Evolutionary conservation across 2,113 vertebrate genomes (phyloP).

Genomic region (Sinocyclocheilus grahami): DNA sequence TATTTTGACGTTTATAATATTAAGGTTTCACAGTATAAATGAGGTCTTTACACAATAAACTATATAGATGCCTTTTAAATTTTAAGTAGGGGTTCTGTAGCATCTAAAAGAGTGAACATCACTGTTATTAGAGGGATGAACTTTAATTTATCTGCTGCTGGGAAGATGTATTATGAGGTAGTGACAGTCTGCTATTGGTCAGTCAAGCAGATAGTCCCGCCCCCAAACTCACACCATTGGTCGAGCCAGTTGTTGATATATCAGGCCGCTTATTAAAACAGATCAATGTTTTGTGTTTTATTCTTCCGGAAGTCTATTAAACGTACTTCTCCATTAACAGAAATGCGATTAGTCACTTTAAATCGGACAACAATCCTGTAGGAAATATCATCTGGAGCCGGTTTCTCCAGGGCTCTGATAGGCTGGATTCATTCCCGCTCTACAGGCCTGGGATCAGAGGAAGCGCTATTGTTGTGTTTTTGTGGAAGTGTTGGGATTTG

Average conservation of each 20-base stretch:
- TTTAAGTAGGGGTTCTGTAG: no score
- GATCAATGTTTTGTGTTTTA: not conserved
- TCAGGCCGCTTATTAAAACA: not conserved
- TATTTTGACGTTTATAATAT: not conserved
- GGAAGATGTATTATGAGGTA: no score
- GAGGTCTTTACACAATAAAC: no score
- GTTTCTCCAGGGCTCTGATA: not conserved
- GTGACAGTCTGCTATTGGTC: not conserved
- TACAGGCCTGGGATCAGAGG: constrained; percentile 4
- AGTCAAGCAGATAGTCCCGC: not conserved
- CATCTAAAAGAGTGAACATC: no score
- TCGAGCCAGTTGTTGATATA: not conserved
- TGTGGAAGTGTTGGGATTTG: constrained; percentile 39
- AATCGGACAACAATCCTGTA: not conserved
- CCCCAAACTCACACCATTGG: not conserved
- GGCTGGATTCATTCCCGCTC: not conserved
- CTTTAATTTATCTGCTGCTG: no score
- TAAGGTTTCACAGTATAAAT: no score
- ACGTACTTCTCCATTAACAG: not conserved
- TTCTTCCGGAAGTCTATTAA: not conserved
- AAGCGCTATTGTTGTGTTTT: constrained; percentile 36
- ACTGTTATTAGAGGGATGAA: no score
- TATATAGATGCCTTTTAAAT: no score
- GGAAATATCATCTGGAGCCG: not conserved
- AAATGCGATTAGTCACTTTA: not conserved